Percentiles rank a stretch among this genome's conserved stretches.
Evolutionary conservation across 2,113 vertebrate genomes (phyloP).

Genomic region (Colinus virginianus): DNA sequence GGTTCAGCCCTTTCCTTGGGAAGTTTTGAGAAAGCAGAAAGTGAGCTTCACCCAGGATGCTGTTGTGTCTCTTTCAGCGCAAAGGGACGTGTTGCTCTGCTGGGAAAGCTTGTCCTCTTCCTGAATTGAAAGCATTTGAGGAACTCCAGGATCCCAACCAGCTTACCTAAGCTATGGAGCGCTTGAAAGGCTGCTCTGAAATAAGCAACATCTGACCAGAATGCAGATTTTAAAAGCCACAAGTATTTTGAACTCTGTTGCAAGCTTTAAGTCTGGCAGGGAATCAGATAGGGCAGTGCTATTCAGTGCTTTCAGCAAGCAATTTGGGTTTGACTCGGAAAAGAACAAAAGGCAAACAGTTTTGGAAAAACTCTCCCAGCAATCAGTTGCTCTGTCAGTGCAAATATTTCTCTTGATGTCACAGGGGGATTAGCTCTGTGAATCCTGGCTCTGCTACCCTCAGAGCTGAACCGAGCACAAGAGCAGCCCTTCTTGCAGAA

Average conservation of each 20-base stretch:
- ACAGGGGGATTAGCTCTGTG: not conserved
- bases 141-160: not conserved
- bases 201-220: not conserved
- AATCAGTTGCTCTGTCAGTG: conserved; percentile 6
- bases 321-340: not conserved
- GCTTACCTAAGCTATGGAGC: not conserved
- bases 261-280: conserved; percentile 22
- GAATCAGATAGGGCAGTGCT: conserved; percentile 29
- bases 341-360: conserved; percentile 15
- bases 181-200: conserved; percentile 3
- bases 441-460: not conserved
- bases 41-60: not conserved
- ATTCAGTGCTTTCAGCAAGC: conserved; percentile 4
- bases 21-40: not conserved
- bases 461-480: not conserved
- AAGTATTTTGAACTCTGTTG: conserved; percentile 19
- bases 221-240: conserved; percentile 5
- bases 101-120: not conserved
- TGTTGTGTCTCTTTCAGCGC: not conserved
- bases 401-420: conserved; percentile 13
- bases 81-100: not conserved
- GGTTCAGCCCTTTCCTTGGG: not conserved
- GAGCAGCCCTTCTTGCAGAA: not conserved
- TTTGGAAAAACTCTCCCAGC: conserved; percentile 37
- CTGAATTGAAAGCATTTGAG: not conserved